Evolutionary conservation across 2,113 vertebrate species (phyloP), one percentile per base, ranked within the genome.

Genomic region (Mungos mungo): DNA sequence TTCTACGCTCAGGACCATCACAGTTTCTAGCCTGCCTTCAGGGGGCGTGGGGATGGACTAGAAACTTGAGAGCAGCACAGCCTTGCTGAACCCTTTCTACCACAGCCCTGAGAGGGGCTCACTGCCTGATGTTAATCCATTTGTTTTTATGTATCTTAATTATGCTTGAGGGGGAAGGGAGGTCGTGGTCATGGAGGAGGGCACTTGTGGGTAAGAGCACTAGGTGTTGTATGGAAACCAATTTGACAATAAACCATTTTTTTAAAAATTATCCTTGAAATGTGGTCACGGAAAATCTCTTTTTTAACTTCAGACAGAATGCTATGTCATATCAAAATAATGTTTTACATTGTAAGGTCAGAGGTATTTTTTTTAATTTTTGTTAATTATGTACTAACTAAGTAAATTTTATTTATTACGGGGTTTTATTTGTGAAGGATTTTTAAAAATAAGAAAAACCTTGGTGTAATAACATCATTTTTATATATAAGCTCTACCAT

Each of bases 391-490:
- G 93, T 88, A 45, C 29, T 54, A 83, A 52, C 88, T 38, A 33
- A 79, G 21, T 77, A 60, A 90, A 47, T 45, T 52, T 84, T 93
- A 71, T 33, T 50, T 74, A 80, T 4, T 18, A 85, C 12, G 29
- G 2, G 2, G n/a, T 82, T 81, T 83, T 52, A 77, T 47, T 65
- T 81, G 68, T 38, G 50, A 31, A 54, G 19, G 9, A 15, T 35
- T 84, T 81, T 82, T 79, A 11, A 54, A 90, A 88, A 80, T 57
- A 86, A 89, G 23, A 63, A 92, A 92, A 89, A 71, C n/a, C 6
- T 35, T 71, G 23, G 35, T 54, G 82, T 81, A n/a, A 68, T 9
- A 31, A 29, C 7, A 85, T 60, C 52, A 35, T 76, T 18, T 68
- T 86, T 88, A 57, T 63, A 11, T 18, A n/a, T 14, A 68, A 93